Conservation (phyloP, 2,113 vertebrate genomes). For the Oreotrochilus melanogaster region DNA sequence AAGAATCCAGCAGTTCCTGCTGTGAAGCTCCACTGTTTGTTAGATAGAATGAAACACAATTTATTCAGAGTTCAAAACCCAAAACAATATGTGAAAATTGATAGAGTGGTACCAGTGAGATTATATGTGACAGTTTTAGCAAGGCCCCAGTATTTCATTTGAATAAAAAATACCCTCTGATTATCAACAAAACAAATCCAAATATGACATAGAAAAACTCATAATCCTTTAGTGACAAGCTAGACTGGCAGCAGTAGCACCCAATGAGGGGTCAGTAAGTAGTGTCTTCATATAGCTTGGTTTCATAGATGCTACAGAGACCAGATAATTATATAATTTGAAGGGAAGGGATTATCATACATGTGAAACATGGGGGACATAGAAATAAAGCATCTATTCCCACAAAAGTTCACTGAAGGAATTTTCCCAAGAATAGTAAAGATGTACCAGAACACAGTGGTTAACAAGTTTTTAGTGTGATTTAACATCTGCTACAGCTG, state of each 20-base stretch:
- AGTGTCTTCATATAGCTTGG: not conserved
- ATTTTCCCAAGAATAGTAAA: not conserved
- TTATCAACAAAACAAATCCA: slow-evolving; percentile 2
- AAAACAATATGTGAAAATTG: not conserved
- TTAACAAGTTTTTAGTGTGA: not conserved
- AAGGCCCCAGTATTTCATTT: not conserved
- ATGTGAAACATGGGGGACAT: not conserved
- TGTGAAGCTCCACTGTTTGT: not conserved
- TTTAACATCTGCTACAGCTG: not conserved
- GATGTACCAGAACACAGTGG: not conserved
- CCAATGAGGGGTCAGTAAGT: not conserved
- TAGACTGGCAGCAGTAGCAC: not conserved
- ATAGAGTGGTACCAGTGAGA: not conserved
- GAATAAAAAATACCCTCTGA: not conserved
- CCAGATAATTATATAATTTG: not conserved
- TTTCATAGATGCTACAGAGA: not conserved
- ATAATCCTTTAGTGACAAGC: not conserved
- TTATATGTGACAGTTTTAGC: not conserved
- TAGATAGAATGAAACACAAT: not conserved
- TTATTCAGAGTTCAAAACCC: not conserved
- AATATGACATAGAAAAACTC: not conserved
- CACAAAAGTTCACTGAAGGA: not conserved
- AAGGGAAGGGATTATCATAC: not conserved
- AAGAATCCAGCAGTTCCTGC: slow-evolving; percentile 11
- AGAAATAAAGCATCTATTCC: not conserved